Percentiles rank a stretch among this genome's conserved stretches.
Conservation (phyloP, 1,140 invertebrate genomes). For the Diuraphis noxia region DNA sequence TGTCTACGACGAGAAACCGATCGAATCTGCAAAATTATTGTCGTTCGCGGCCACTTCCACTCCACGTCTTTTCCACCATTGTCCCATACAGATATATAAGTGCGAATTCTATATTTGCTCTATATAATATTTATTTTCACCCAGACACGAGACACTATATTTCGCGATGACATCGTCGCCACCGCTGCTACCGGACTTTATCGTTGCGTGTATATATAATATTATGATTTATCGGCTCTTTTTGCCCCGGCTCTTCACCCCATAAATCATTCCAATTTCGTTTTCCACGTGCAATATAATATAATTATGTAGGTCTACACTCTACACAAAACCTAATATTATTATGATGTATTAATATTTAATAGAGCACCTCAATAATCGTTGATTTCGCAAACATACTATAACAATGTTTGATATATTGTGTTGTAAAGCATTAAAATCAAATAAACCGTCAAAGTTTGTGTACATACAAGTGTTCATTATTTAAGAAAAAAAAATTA, state of each 20-base stretch:
- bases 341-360: not conserved
- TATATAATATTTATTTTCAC: not conserved
- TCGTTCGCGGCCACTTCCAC: not conserved
- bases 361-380: not conserved
- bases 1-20: not conserved
- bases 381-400: not conserved
- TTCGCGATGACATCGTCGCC: not conserved
- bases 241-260: not conserved
- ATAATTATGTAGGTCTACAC: not conserved
- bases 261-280: slow-evolving; percentile 1
- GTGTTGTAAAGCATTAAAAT: not conserved
- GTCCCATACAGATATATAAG: not conserved
- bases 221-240: slow-evolving; percentile 23
- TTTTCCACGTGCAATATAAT: not conserved
- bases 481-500: not conserved
- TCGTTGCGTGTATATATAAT: not conserved
- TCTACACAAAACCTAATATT: not conserved
- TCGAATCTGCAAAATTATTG: not conserved
- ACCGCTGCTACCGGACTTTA: not conserved
- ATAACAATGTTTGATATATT: not conserved
- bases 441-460: not conserved
- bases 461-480: too few species aligned
- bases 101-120: not conserved
- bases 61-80: not conserved
- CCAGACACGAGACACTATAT: not conserved